Evolutionary conservation across 2,888 invertebrate genomes (phyloP), one percentile per base, ranked within the genome.

Genomic region (Synergus itoensis): DNA sequence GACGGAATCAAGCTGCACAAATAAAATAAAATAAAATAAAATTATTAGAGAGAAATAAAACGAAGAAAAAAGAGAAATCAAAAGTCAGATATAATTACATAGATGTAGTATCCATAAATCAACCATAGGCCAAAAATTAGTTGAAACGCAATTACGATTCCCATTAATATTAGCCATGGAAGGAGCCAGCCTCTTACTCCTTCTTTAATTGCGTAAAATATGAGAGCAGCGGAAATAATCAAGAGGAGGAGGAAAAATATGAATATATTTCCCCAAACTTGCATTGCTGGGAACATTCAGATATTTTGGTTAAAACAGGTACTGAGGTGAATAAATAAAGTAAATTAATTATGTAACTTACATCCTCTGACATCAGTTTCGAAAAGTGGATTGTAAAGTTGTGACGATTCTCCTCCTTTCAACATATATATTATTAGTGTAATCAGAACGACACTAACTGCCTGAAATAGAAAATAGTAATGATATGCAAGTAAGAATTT

Each of bases 31-130:
- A 60, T 4, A 8, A 57, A 60, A 41, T 65, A n/a, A n/a, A n/a
- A n/a, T n/a, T n/a, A 80, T 57, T 48, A 18, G 4, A 4, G 5
- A 4, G 12, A 60, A 75, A 40, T 53, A 28, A 28, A 28, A 28
- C 40, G 16, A 76, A 75, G 67, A 41, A 63, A 62, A 45, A 60
- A 18, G 65, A 21, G 18, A 65, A 75, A 73, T 62, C 4, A 60
- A 16, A 11, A 65, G 62, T 65, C 18, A 73, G 64, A 41, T 81
- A 14, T 78, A 94, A 96, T 96, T 92, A 98, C 97, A 93, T 98
- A 98, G 88, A 98, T 98, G 88, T 98, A 98, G 89, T 98, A 98
- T 82, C 97, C 97, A 82, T 96, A 97, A 57, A 98, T 93, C 1
- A 98, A 93, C 97, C 98, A 98, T 43, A 98, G 92, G 7, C 97